These are phyloP conservation scores for Trialeurodes vaporariorum DNA, from an alignment of 1,140 invertebrate genomes.

Conservation along the genomic window DNA sequence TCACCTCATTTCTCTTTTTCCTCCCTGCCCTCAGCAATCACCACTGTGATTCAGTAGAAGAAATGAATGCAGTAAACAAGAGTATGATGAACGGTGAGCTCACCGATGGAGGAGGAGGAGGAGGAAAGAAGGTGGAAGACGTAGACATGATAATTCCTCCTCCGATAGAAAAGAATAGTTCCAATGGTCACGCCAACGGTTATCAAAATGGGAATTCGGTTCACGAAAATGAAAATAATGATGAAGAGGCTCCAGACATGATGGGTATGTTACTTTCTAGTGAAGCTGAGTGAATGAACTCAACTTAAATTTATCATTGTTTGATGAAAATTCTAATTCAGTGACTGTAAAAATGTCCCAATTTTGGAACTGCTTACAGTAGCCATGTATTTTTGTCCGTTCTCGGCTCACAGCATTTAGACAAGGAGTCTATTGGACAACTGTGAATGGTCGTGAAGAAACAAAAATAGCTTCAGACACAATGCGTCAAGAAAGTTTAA, in stretches of 20 bases:
- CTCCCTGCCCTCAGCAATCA: constrained; percentile 1
- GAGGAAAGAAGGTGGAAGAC: constrained; percentile 7
- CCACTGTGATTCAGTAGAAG: constrained; percentile 33
- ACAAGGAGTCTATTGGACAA: too few species aligned
- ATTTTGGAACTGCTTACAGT: too few species aligned
- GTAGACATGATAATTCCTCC: constrained; percentile 11
- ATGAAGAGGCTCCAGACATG: not conserved
- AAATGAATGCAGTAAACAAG: constrained; percentile 33
- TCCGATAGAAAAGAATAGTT: constrained; percentile 13
- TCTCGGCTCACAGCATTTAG: too few species aligned
- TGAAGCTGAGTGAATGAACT: too few species aligned
- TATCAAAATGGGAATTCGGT: constrained; percentile 52
- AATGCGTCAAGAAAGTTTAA: too few species aligned
- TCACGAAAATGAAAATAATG: constrained; percentile 27
- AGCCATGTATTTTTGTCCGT: too few species aligned
- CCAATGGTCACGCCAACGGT: constrained; percentile 37
- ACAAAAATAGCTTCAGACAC: too few species aligned
- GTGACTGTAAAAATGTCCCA: too few species aligned
- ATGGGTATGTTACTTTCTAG: too few species aligned
- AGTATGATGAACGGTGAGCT: constrained; percentile 29
- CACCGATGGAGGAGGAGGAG: constrained; percentile 22
- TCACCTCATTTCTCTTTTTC: not conserved
- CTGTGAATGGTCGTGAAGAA: too few species aligned
- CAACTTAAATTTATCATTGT: too few species aligned
- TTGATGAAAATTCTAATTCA: too few species aligned